Evolutionary conservation across 1,140 invertebrate species (phyloP).

Genomic region (Apis laboriosa): DNA sequence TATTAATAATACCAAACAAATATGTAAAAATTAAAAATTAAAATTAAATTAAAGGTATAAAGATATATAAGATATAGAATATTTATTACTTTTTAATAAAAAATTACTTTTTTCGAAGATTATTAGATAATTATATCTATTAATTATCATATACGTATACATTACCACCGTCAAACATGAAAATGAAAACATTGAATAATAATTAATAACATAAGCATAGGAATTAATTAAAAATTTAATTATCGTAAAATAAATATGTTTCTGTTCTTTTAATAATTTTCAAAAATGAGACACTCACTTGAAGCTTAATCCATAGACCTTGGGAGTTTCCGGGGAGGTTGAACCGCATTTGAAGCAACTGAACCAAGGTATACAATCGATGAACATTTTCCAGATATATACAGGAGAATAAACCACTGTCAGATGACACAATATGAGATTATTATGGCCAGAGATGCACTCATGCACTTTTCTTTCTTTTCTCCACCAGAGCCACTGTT

Average conservation of each 20-base stretch:
- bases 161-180: no score
- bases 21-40: no score
- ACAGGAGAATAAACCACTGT: neutral
- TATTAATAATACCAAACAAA: no score
- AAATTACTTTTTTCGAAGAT: no score
- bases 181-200: no score
- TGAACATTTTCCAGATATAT: conserved; percentile 22
- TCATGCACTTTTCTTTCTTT: conserved; percentile 20
- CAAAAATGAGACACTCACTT: conserved; percentile 18
- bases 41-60: no score
- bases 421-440: neutral
- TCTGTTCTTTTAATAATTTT: neutral
- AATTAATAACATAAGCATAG: no score
- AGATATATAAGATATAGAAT: no score
- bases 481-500: neutral
- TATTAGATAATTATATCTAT: no score
- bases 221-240: no score
- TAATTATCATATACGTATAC: no score
- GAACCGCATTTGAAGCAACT: neutral
- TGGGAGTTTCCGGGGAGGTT: neutral
- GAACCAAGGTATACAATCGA: conserved; percentile 24
- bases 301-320: conserved; percentile 26
- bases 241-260: neutral
- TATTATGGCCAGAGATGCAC: neutral
- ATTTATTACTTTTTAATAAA: no score